Conservation (phyloP, 2,888 invertebrate genomes). For the Leptarthrus brevirostris region DNA sequence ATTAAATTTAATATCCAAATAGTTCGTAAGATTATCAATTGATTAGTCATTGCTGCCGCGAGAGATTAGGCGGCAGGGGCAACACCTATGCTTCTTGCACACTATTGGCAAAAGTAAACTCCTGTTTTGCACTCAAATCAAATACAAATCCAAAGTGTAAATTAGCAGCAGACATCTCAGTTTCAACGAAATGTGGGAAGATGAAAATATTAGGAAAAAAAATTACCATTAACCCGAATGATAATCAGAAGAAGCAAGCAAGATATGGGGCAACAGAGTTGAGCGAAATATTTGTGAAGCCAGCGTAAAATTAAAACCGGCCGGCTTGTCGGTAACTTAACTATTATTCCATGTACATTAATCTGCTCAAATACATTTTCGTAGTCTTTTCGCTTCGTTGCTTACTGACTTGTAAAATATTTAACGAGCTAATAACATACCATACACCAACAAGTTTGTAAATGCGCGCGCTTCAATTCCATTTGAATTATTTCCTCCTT, state of each 20-base stretch:
- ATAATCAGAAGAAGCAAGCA: neutral
- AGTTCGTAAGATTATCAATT: no score
- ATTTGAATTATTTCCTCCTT: conserved; percentile 16
- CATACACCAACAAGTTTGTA: conserved; percentile 47
- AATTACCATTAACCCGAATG: neutral
- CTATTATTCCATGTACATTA: conserved; percentile 1
- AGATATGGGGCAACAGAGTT: neutral
- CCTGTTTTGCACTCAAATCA: conserved; percentile 1
- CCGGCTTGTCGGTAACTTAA: conserved; percentile 9
- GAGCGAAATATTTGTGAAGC: conserved; percentile 21
- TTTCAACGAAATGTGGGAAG: conserved; percentile 3
- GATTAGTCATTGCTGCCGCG: no score
- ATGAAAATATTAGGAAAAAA: conserved; percentile 9
- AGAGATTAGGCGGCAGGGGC: neutral
- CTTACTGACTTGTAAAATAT: neutral
- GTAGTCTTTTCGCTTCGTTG: conserved; percentile 29
- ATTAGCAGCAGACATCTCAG: conserved; percentile 5
- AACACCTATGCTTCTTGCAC: neutral
- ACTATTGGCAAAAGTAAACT: neutral
- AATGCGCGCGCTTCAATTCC: conserved; percentile 55
- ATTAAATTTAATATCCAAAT: no score
- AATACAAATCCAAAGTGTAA: conserved; percentile 1
- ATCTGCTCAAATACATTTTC: neutral
- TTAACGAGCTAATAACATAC: conserved; percentile 9
- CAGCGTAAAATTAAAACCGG: conserved; percentile 42